Evolutionary conservation across 2,797 vertebrate genomes (phyloP), one percentile per base, ranked within the genome.

Genomic region (Hydrophis major): DNA sequence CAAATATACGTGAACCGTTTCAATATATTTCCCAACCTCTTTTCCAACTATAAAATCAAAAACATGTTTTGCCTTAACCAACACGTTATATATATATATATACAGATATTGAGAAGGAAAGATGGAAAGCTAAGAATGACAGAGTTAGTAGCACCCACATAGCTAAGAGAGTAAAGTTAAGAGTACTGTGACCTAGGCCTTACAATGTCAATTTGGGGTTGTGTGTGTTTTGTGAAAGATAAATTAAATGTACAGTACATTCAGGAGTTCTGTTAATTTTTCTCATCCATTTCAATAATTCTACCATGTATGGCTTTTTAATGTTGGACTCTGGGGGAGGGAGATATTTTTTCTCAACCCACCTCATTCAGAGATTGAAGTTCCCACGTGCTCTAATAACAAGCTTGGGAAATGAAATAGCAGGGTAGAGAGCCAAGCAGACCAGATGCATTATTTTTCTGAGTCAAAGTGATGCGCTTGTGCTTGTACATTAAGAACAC

Each of bases 331-430:
- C 94, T 96, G n/a, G 50, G 50, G 50, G 50, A 50, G 50, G 50
- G 8, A 10, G 50, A 53, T 8, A 53, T 53, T 56, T 61, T 37
- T 60, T 90, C 50, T 90, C 92, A 88, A 89, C 93, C 86, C 92
- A 86, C 60, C 93, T 93, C 37, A 93, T 96, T 94, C 95, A 86
- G 95, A 92, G 87, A 87, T 89, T 95, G 94, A 93, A 95, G 97
- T 97, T 96, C 94, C 96, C 96, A 94, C 94, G 93, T 96, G 94
- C 94, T 97, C 95, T 95, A 96, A 94, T 95, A 97, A 97, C 90
- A 88, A 94, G 88, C 83, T 94, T 96, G 96, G 93, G 93, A 96
- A 94, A 95, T 90, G 90, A 94, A 91, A 63, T 86, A 91, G 53
- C 50, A 13, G 42, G 10, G 7, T 88, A 53, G 10, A 2, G 32